Conservation (phyloP, 2,113 vertebrate genomes). For the Psettodes erumei region DNA sequence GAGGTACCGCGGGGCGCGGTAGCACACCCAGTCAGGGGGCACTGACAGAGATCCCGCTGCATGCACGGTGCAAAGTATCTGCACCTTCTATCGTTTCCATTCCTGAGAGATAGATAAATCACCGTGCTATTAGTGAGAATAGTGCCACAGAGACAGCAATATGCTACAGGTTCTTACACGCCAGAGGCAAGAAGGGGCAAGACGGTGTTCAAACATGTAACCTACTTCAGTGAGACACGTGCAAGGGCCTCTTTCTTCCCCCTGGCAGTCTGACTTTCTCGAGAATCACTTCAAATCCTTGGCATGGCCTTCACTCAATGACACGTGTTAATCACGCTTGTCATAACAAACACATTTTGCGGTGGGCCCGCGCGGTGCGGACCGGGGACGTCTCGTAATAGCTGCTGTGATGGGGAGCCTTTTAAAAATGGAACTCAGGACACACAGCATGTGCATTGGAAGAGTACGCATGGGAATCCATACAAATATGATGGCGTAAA, state of each 20-base stretch:
- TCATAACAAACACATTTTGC: constrained; percentile 58
- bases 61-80: too few relatives aligned
- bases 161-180: background rate
- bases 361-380: constrained; percentile 25
- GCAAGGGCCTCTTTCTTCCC: background rate
- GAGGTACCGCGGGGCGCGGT: background rate
- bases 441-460: background rate
- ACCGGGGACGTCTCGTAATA: constrained; percentile 3
- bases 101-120: background rate
- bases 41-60: background rate
- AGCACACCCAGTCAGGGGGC: background rate
- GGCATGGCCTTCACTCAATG: constrained; percentile 26
- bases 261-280: constrained; percentile 21
- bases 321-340: constrained; percentile 52
- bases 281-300: constrained; percentile 37
- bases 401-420: background rate
- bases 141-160: constrained; percentile 4
- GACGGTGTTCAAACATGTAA: constrained; percentile 34
- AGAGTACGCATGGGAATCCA: background rate
- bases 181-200: background rate
- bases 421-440: constrained; percentile 10
- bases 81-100: background rate
- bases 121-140: background rate
- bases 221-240: constrained; percentile 12
- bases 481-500: background rate